Base-by-base conservation (phyloP, 1,140 invertebrate genomes). In the Octopus bimaculoides region DNA sequence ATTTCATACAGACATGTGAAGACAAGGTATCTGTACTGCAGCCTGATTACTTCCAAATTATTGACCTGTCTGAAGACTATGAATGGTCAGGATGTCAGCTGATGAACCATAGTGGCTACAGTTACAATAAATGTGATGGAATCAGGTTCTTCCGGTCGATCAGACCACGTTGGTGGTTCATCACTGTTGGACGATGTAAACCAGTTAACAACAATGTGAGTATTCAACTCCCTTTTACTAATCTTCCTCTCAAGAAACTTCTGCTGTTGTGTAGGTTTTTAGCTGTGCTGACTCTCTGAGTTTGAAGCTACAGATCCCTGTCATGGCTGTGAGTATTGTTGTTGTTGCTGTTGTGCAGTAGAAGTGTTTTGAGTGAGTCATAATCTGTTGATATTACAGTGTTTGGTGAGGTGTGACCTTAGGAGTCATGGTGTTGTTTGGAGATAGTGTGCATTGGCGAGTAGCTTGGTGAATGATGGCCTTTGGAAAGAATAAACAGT, bases 161-260 rank as follows among this genome's bases (percentile, higher is more conserved):
- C 74, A 82, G 87, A 80, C 86, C 87, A 77, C 83, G 85, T 82
- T 88, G 86, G 85, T 88, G 84, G 88, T 86, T 83, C 80, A 81
- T 95, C 54, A 93, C 93, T 8, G 89, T 95, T 54, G 93, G 93
- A 83, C 94, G 94, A 82, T 95, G 94, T 91, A 91, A 77, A 90
- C 89, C 26, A 92, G 93, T 91, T 93, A 54, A 74, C 9, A 26
- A n/a, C 52, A 53, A n/a, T 69, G n/a, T 61, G 17, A 17, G 54
- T 54, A 69, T 80, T n/a, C 17, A n/a, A 8, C 7, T 61, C 1
- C 9, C 6, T 77, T 77, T 77, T 56, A 7, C 5, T 53, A 61
- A 52, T 41, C 3, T 54, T 5, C 5, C 17, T 79, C 41, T 79
- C 3, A 52, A n/a, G 8, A 20, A 53, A 41, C 52, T 7, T 41